phyloP scores from a whole-genome alignment of 2,113 vertebrate species.

The Toxotes jaculatrix region DNA sequence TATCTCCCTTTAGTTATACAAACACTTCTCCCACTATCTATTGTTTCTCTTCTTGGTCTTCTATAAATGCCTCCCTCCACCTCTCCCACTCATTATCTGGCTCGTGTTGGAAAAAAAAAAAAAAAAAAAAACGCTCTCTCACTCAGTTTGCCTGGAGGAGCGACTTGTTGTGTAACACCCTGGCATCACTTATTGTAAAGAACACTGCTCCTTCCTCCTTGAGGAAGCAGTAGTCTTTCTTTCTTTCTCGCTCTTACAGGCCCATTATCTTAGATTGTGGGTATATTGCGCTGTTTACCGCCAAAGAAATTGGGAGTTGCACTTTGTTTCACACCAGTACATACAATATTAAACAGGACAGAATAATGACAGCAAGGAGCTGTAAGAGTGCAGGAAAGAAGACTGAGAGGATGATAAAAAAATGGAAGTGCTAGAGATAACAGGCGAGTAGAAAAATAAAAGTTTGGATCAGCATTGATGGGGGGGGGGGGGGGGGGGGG shows the following conservation, averaged over 20 bases:
- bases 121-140: conserved; percentile 17
- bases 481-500: background rate
- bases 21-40: conserved; percentile 60
- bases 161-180: conserved; percentile 72
- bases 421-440: conserved; percentile 37
- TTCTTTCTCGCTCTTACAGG: conserved; percentile 16
- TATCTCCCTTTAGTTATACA: conserved; percentile 57
- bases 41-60: conserved; percentile 46
- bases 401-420: conserved; percentile 29
- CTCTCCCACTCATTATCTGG: conserved; percentile 73
- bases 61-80: conserved; percentile 66
- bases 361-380: conserved; percentile 35
- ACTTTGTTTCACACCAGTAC: conserved; percentile 47
- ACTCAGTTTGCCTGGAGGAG: conserved; percentile 54
- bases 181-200: conserved; percentile 61
- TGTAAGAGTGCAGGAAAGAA: conserved; percentile 33
- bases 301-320: conserved; percentile 55
- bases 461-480: conserved; percentile 36
- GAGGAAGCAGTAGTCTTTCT: conserved; percentile 34
- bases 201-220: conserved; percentile 46
- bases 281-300: conserved; percentile 50
- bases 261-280: conserved; percentile 54
- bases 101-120: conserved; percentile 18
- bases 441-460: conserved; percentile 48
- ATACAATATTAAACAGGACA: conserved; percentile 49